Evolutionary conservation across 2,888 invertebrate species (phyloP).

Genomic region (Heliconius hortense): DNA sequence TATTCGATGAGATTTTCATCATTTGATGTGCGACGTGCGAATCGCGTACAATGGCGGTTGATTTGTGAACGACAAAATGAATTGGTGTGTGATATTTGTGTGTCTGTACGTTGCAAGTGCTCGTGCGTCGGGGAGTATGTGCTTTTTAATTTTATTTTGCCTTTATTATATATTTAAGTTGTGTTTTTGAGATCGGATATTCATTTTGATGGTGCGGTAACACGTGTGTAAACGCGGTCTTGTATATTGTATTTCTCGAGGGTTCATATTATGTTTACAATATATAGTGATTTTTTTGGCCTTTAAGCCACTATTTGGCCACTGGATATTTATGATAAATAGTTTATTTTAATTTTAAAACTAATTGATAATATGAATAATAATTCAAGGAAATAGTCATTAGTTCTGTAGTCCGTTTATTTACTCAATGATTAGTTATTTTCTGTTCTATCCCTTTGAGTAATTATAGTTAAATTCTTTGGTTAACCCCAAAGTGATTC

Average conservation of each 20-base stretch:
- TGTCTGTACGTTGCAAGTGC: conserved; percentile 63
- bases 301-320: not conserved
- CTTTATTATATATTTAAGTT: not conserved
- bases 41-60: conserved; percentile 57
- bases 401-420: not conserved
- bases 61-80: conserved; percentile 61
- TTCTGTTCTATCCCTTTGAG: not conserved
- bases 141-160: conserved; percentile 34
- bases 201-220: not conserved
- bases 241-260: not conserved
- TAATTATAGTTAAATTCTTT: not conserved
- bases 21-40: conserved; percentile 62
- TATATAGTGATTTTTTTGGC: not conserved
- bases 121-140: conserved; percentile 70
- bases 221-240: not conserved
- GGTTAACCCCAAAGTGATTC: not conserved
- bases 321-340: too few relatives aligned
- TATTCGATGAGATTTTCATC: conserved; percentile 60
- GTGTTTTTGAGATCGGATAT: not conserved
- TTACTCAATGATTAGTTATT: not conserved
- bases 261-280: not conserved
- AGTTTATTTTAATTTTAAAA: not conserved
- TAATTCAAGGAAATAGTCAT: not conserved
- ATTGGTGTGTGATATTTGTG: conserved; percentile 69
- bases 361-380: not conserved